Evolutionary conservation across 2,113 vertebrate species (phyloP).

Genomic region (Cisticola juncidis): DNA sequence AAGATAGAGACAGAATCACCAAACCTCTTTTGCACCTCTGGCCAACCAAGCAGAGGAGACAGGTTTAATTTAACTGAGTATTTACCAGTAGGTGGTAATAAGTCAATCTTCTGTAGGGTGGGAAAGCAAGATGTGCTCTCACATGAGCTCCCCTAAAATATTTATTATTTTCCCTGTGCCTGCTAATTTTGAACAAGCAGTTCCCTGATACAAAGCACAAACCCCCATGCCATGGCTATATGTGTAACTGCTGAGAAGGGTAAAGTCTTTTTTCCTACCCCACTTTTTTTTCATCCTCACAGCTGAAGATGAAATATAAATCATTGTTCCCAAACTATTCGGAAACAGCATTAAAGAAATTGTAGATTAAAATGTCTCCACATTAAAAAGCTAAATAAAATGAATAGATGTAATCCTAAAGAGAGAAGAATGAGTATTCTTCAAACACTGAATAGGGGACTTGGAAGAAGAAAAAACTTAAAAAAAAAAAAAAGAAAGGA

Average conservation of each 20-base stretch:
- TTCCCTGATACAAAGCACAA: background rate
- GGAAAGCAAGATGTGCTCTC: background rate
- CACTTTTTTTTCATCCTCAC: background rate
- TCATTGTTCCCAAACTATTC: slow-evolving; percentile 19
- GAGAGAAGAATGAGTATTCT: slow-evolving; percentile 60
- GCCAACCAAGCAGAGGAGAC: background rate
- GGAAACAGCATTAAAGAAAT: slow-evolving; percentile 54
- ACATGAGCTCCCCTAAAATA: background rate
- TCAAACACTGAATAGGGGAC: slow-evolving; percentile 52
- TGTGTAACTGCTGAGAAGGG: slow-evolving; percentile 31
- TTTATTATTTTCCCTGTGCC: background rate
- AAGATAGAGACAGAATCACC: background rate
- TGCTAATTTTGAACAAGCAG: background rate
- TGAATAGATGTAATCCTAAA: slow-evolving; percentile 64
- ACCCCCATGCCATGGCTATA: background rate
- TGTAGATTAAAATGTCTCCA: slow-evolving; percentile 49
- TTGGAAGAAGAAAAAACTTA: slow-evolving; percentile 6
- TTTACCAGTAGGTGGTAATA: background rate
- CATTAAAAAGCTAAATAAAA: slow-evolving; percentile 61
- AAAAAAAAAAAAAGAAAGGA: background rate
- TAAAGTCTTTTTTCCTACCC: background rate
- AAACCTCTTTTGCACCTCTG: background rate
- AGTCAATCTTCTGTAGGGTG: rapidly evolving
- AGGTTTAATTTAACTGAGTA: background rate
- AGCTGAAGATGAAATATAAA: slow-evolving; percentile 3